Base-by-base conservation (phyloP, 2,113 vertebrate genomes). In the Crotalus tigris region DNA sequence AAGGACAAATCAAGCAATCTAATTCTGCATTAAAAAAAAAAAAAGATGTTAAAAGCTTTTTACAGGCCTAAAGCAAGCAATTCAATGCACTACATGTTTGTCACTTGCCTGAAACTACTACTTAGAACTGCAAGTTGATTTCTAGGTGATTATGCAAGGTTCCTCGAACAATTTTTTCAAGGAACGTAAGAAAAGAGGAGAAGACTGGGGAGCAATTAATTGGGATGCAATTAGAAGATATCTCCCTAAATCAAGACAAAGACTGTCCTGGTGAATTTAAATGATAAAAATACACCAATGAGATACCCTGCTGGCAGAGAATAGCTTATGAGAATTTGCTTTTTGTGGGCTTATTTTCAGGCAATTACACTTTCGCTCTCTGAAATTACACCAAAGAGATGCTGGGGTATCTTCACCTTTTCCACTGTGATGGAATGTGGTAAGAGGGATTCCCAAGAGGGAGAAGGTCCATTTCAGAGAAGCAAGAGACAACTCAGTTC, bases 1-100 rank as follows among this genome's bases (percentile, higher is more conserved):
- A 92, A 94, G 94, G 91, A 96, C 94, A 95, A 95, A 95, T 95
- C 46, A 91, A 95, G 58, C 49, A 89, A 93, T 53, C 13, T 92
- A 85, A 54, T 51, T 75, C 54, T 93, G 89, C 87, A 94, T 93
- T 93, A 95, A 59, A 1, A 29, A 2, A 33, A 33, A 33, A 75
- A 81, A 81, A 81, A 81, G 3, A 39, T 44, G 33, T 94, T 64
- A 13, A 92, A 53, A 58, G 88, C 89, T 94, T 94, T 3, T 46
- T 19, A 91, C 33, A 91, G 94, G 89, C 94, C 92, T 91, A 57
- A 29, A 92, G 93, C 90, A 92, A 93, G 85, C 85, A 90, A 87
- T 95, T 96, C 92, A 96, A 94, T 95, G 92, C 26, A 89, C 23
- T 19, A 5, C 49, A 23, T 90, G 53, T 44, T 64, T 87, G 89